These are phyloP conservation scores for Cantharis flavilabris DNA, from an alignment of 2,888 invertebrate species.

Conservation along the genomic window DNA sequence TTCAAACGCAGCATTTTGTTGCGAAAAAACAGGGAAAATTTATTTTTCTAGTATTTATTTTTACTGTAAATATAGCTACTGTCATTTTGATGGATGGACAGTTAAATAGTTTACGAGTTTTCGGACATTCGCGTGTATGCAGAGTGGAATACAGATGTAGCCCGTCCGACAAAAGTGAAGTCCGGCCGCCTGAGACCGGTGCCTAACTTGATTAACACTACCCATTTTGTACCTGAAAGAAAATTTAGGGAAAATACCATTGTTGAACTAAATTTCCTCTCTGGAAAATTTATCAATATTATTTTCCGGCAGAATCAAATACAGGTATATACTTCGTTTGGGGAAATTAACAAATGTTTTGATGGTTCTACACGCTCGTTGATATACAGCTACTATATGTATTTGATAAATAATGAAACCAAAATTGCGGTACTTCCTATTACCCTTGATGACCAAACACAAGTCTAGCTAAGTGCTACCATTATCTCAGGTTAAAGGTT, in stretches of 20 bases:
- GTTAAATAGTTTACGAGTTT: slow-evolving; percentile 40
- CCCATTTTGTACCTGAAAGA: slow-evolving; percentile 37
- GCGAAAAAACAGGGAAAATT: neutral
- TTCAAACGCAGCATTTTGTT: neutral
- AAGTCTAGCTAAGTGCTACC: slow-evolving; percentile 37
- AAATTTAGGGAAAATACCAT: slow-evolving; percentile 33
- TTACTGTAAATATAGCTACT: slow-evolving; percentile 11
- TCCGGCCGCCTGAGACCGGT: slow-evolving; percentile 42
- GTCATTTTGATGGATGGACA: slow-evolving; percentile 43
- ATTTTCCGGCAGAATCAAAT: slow-evolving; percentile 35
- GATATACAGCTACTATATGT: slow-evolving; percentile 27
- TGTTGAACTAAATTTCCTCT: slow-evolving; percentile 21
- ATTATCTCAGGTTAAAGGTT: slow-evolving; percentile 36
- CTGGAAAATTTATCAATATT: slow-evolving; percentile 34
- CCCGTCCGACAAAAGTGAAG: slow-evolving; percentile 40
- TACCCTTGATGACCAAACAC: slow-evolving; percentile 29
- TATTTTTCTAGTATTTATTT: neutral
- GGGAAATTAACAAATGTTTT: slow-evolving; percentile 41
- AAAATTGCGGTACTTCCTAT: slow-evolving; percentile 30
- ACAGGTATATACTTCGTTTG: slow-evolving; percentile 36
- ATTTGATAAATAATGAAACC: slow-evolving; percentile 22
- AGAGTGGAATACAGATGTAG: slow-evolving; percentile 34
- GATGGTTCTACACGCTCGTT: slow-evolving; percentile 27
- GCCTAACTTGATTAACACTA: slow-evolving; percentile 42
- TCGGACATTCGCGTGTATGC: slow-evolving; percentile 27